A percentile compares a stretch with the other conserved stretches of the same genome.
These are phyloP conservation scores for Stomatorhinus walkeri DNA, from an alignment of 2,797 vertebrate species.

Conservation along the genomic window DNA sequence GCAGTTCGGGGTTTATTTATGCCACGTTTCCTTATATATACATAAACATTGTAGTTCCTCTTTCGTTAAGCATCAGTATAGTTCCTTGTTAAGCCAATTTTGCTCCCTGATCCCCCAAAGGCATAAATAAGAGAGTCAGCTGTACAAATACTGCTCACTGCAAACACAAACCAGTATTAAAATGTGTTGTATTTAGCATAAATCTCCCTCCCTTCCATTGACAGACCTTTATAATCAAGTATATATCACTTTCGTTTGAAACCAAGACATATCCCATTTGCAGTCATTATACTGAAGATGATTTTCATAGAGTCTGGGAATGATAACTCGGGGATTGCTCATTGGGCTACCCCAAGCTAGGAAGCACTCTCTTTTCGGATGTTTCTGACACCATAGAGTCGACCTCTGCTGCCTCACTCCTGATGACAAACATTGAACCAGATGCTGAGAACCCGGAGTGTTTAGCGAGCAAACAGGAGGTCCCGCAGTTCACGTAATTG, in stretches of 20 bases:
- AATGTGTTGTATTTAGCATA: background rate
- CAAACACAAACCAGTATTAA: background rate
- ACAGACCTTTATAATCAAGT: background rate
- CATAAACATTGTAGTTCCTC: background rate
- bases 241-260: background rate
- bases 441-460: conserved; percentile 10
- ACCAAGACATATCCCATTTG: background rate
- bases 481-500: background rate
- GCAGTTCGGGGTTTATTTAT: background rate
- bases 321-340: background rate
- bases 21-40: background rate
- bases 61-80: background rate
- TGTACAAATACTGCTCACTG: background rate
- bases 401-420: background rate
- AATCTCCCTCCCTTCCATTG: background rate
- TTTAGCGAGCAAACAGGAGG: conserved; percentile 21
- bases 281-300: background rate
- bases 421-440: conserved; percentile 19
- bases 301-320: background rate
- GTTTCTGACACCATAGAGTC: background rate
- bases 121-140: conserved; percentile 1
- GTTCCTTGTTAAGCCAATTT: background rate
- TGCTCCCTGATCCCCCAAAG: background rate
- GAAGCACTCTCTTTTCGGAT: background rate
- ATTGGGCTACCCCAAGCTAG: background rate